A percentile compares a stretch with the other conserved stretches of the same genome.
phyloP scores from a whole-genome alignment of 2,113 vertebrate species.

The Myrmecobius fasciatus region DNA sequence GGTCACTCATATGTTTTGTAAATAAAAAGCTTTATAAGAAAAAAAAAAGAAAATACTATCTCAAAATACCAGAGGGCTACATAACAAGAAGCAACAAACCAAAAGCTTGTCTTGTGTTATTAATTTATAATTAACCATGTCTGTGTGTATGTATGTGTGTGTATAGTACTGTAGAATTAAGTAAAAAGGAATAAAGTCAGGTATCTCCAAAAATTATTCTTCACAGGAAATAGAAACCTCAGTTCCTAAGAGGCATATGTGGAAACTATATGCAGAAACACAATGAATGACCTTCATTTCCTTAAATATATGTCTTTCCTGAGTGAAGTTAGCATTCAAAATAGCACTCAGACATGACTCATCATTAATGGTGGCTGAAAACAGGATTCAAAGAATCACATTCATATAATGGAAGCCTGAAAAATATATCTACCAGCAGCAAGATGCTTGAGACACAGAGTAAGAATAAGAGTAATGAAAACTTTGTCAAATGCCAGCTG shows the following conservation, averaged over 20 bases:
- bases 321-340: not conserved
- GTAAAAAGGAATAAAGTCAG: not conserved
- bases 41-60: slow-evolving; percentile 3
- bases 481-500: not conserved
- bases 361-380: not conserved
- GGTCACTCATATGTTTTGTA: too few relatives aligned
- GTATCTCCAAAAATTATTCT: not conserved
- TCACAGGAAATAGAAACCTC: not conserved
- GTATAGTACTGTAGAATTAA: not conserved
- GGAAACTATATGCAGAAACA: not conserved
- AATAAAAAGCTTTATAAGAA: too few relatives aligned
- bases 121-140: not conserved
- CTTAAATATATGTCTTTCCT: not conserved
- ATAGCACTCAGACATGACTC: not conserved
- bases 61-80: slow-evolving; percentile 2
- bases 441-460: not conserved
- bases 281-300: not conserved
- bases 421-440: not conserved
- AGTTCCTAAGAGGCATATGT: not conserved
- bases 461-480: not conserved
- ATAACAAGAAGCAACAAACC: not conserved
- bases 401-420: not conserved
- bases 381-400: not conserved
- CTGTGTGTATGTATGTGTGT: too few relatives aligned
- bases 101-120: not conserved